Conservation (phyloP, 1,140 invertebrate genomes). For the Drosophila sulfurigaster region DNA sequence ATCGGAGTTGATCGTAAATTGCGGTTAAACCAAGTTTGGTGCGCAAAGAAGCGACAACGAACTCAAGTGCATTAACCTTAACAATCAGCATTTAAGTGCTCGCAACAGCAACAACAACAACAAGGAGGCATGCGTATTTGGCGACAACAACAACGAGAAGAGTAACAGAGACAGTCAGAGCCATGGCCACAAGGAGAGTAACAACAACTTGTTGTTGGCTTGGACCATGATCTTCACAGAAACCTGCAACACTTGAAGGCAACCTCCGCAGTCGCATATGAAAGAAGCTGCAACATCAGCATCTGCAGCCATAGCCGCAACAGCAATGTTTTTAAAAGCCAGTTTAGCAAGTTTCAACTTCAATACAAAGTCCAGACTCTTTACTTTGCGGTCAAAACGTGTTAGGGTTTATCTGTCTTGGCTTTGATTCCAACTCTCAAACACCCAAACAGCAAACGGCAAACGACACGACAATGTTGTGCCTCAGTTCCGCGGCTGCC, state of each 20-base stretch:
- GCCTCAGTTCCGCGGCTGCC: constrained; percentile 13
- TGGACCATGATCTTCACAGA: constrained; percentile 76
- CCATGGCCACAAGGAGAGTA: constrained; percentile 61
- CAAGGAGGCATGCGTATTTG: constrained; percentile 28
- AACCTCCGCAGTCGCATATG: constrained; percentile 46
- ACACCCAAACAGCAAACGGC: background rate
- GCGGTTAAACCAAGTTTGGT: constrained; percentile 60
- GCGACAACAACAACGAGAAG: constrained; percentile 47
- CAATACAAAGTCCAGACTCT: constrained; percentile 45
- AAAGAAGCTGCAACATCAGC: constrained; percentile 44
- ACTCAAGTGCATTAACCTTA: constrained; percentile 82
- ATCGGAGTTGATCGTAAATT: constrained; percentile 18
- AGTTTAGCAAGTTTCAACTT: constrained; percentile 69
- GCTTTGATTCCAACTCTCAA: constrained; percentile 26
- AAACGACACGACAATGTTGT: background rate
- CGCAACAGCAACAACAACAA: constrained; percentile 48
- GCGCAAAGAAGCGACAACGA: constrained; percentile 80
- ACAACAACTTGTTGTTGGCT: constrained; percentile 63
- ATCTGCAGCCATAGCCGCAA: constrained; percentile 2
- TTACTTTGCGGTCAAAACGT: constrained; percentile 43
- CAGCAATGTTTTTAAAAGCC: constrained; percentile 59
- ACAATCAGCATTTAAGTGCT: constrained; percentile 77
- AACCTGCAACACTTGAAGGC: constrained; percentile 72
- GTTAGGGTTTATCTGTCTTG: constrained; percentile 49
- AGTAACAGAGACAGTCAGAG: constrained; percentile 1